A percentile compares a stretch with the other conserved stretches of the same genome.
phyloP scores from a whole-genome alignment of 2,113 vertebrate genomes.

The Erythrocercus mccallii region DNA sequence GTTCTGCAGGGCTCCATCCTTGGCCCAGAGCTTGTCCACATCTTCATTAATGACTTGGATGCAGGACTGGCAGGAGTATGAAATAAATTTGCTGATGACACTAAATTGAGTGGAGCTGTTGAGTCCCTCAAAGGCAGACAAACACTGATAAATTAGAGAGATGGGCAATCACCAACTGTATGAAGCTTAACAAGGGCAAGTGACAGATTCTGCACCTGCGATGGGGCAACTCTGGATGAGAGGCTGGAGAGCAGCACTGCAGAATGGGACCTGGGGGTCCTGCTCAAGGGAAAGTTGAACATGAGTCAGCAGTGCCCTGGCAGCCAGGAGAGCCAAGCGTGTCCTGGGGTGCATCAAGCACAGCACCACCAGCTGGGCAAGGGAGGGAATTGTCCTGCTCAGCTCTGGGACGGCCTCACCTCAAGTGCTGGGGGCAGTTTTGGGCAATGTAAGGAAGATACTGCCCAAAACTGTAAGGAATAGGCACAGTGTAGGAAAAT shows the following conservation, averaged over 20 bases:
- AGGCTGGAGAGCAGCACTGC: background rate
- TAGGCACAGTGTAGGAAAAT: background rate
- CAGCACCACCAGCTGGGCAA: rapidly evolving
- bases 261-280: background rate
- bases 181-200: background rate
- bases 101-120: background rate
- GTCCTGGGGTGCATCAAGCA: background rate
- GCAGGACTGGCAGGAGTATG: background rate
- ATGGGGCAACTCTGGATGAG: background rate
- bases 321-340: rapidly evolving
- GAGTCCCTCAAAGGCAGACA: background rate
- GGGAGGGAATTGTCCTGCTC: rapidly evolving
- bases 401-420: background rate
- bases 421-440: rapidly evolving
- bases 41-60: background rate
- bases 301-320: background rate
- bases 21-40: background rate
- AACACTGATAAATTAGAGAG: background rate
- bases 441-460: background rate
- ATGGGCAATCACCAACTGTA: background rate
- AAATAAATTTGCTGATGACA: background rate
- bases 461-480: background rate
- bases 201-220: background rate
- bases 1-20: background rate
- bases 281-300: rapidly evolving